Base-by-base conservation (phyloP, 2,888 invertebrate species). In the Fragum sueziense region DNA sequence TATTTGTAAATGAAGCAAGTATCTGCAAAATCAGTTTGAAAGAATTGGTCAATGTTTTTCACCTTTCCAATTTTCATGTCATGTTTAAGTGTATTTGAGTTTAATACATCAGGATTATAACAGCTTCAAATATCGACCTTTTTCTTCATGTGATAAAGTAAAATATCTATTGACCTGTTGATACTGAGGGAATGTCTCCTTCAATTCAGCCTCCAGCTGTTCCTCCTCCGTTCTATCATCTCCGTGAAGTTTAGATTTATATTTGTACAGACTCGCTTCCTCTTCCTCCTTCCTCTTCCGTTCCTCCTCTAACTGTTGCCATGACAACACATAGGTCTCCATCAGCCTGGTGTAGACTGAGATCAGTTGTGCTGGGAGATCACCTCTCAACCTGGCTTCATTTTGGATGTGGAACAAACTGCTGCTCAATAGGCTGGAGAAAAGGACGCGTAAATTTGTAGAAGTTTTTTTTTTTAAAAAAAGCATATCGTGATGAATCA, bases 261-360 rank as follows among this genome's bases (percentile, higher is more conserved):
- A 93, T 52, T 87, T 87, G 81, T 90, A 94, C 61, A 97, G 93
- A 85, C 96, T 96, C 71, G 96, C 96, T 77, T 96, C 96, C 86
- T 97, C 97, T 70, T 95, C 95, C 84, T 96, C 95, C 87, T 95
- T 95, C 87, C 94, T 94, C 84, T 95, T 95, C 25, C 95, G 94
- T 33, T 95, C 95, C 68, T 95, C 95, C 88, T 97, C 96, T 87
- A 97, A 96, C 76, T 95, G 94, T 88, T 95, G 95, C 97, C 98
- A 98, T 0, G 95, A 94, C 72, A 94, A 92, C 29, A 96, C 95
- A 70, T 97, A 95, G 57, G 95, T 82, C 31, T 86, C 79, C 47
- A 92, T 84, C 20, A 92, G 72, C 11, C 82, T 61, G 29, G 85
- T 86, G 82, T 92, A 82, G 34, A 85, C 81, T n/a, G 51, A 59